Evolutionary conservation across 2,888 invertebrate genomes (phyloP).

Genomic region (Frankliniella fusca): DNA sequence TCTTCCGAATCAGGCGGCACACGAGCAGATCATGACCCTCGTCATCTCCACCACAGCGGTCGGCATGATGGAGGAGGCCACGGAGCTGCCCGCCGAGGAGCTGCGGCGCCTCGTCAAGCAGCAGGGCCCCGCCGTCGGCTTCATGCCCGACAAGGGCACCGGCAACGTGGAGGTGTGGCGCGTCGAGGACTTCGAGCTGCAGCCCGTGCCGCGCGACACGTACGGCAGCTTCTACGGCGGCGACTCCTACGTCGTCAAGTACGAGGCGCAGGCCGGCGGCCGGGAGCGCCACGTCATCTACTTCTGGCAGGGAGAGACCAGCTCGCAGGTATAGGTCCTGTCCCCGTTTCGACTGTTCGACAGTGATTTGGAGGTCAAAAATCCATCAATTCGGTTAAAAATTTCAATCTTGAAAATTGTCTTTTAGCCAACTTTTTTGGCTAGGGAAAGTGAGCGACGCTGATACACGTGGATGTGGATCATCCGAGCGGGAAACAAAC

Average conservation of each 20-base stretch:
- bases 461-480: too few relatives aligned
- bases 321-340: conserved; percentile 42
- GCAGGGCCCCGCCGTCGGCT: conserved; percentile 58
- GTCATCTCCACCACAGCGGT: not conserved
- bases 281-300: conserved; percentile 59
- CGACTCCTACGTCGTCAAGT: conserved; percentile 64
- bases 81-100: conserved; percentile 15
- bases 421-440: too few relatives aligned
- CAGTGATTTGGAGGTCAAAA: too few relatives aligned
- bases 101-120: conserved; percentile 48
- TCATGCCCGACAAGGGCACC: conserved; percentile 70
- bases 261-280: conserved; percentile 54
- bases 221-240: conserved; percentile 58
- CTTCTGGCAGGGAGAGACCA: conserved; percentile 60
- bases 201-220: conserved; percentile 48
- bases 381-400: too few relatives aligned
- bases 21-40: too few relatives aligned
- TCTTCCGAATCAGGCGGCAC: too few relatives aligned
- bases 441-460: too few relatives aligned
- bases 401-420: too few relatives aligned
- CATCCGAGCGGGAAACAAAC: too few relatives aligned
- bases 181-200: conserved; percentile 54
- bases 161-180: conserved; percentile 54
- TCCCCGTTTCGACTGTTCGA: too few relatives aligned
- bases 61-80: conserved; percentile 18